A percentile compares a stretch with the other conserved stretches of the same genome.
These are phyloP conservation scores for Metellina segmentata DNA, from an alignment of 2,888 invertebrate species.

Conservation along the genomic window DNA sequence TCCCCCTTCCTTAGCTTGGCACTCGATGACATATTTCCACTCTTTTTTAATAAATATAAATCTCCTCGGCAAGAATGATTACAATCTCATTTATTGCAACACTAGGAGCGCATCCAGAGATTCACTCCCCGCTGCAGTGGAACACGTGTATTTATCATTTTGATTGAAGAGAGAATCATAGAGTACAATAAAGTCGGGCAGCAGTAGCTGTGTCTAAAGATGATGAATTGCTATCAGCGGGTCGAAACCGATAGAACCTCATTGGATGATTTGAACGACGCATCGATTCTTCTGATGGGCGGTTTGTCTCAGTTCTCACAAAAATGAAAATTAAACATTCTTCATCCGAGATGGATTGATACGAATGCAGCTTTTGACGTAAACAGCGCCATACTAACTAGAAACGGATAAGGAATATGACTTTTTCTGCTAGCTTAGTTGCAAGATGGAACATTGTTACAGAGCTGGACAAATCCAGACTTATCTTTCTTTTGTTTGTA, in stretches of 20 bases:
- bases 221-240: neutral
- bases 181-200: neutral
- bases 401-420: too few species aligned
- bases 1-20: too few species aligned
- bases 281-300: too few species aligned
- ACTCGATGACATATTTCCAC: neutral
- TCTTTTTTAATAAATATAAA: neutral
- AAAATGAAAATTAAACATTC: too few species aligned
- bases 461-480: too few species aligned
- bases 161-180: neutral
- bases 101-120: neutral
- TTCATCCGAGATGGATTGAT: too few species aligned
- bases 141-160: neutral
- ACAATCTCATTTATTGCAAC: neutral
- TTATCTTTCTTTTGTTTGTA: too few species aligned
- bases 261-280: neutral
- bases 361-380: too few species aligned
- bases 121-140: neutral
- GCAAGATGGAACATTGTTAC: too few species aligned
- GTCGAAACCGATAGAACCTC: neutral
- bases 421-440: too few species aligned
- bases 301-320: too few species aligned
- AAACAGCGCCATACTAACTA: too few species aligned
- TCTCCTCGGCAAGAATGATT: neutral
- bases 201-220: neutral